phyloP scores from a whole-genome alignment of 2,888 invertebrate genomes.

The Bellardia bayeri region DNA sequence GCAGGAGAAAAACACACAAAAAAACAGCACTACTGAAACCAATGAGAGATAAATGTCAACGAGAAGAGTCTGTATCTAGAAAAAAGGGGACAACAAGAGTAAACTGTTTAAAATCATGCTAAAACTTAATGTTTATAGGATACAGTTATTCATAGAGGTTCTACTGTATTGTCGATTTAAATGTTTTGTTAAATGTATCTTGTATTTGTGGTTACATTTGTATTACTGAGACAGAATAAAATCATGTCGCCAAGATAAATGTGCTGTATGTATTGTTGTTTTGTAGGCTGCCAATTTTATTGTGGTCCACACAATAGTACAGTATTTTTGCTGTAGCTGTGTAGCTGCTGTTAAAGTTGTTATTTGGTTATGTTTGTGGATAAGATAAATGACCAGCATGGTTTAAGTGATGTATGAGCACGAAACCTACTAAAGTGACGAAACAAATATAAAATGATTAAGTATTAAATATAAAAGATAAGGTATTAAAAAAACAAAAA shows the following conservation, averaged over 20 bases:
- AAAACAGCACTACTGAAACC: background rate
- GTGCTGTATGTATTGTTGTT: background rate
- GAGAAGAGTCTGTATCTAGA: background rate
- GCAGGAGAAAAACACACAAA: background rate
- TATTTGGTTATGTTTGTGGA: background rate
- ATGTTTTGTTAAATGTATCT: slow-evolving; percentile 3
- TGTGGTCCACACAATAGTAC: background rate
- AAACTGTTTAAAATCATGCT: background rate
- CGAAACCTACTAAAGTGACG: background rate
- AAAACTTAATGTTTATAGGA: too few species aligned
- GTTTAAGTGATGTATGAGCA: slow-evolving; percentile 11
- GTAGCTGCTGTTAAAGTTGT: background rate
- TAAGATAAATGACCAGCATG: slow-evolving; percentile 9
- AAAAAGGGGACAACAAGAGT: background rate
- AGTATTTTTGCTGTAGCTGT: background rate
- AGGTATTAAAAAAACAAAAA: background rate
- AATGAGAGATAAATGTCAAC: background rate
- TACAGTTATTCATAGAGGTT: too few species aligned
- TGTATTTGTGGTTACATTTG: background rate
- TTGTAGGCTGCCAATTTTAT: background rate
- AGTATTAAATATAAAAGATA: background rate
- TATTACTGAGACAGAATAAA: background rate
- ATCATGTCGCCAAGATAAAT: background rate
- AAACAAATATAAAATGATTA: slow-evolving; percentile 12
- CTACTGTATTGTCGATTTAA: background rate